A percentile compares a stretch with the other conserved stretches of the same genome.
Evolutionary conservation across 2,888 invertebrate genomes (phyloP).

Genomic region (Cylindroiulus punctatus): DNA sequence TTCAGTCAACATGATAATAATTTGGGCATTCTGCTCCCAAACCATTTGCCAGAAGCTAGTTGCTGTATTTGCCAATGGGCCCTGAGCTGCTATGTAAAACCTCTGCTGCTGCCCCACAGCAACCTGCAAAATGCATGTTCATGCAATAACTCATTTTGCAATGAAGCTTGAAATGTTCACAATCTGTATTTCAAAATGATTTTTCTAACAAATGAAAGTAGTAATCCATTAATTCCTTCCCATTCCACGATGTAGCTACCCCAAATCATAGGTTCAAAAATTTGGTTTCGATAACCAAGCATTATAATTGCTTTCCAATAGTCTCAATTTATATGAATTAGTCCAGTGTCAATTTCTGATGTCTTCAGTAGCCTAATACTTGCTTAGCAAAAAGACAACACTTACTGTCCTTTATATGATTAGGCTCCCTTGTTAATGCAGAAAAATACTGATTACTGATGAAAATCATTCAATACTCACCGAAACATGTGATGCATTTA

Average conservation of each 20-base stretch:
- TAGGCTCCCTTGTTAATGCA: background rate
- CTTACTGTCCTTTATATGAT: background rate
- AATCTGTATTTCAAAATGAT: too few species aligned
- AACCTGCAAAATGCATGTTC: conserved; percentile 70
- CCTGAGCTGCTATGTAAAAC: conserved; percentile 85
- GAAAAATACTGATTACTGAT: background rate
- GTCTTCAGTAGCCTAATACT: too few species aligned
- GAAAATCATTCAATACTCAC: conserved; percentile 68
- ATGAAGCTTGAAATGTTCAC: too few species aligned
- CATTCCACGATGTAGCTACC: too few species aligned
- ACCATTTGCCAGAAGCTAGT: conserved; percentile 87
- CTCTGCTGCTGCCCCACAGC: conserved; percentile 83
- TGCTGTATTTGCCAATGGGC: conserved; percentile 73
- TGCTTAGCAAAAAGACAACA: too few species aligned
- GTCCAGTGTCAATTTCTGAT: too few species aligned
- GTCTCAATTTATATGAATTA: too few species aligned
- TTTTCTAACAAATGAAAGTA: too few species aligned
- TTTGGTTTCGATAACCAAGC: too few species aligned
- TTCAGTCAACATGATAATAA: conserved; percentile 81
- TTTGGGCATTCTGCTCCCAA: conserved; percentile 86
- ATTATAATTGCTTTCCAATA: too few species aligned
- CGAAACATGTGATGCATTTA: conserved; percentile 91
- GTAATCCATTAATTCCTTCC: too few species aligned
- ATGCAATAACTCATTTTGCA: background rate
- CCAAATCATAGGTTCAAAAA: too few species aligned